Conservation (phyloP, 2,888 invertebrate genomes). For the Gymnoscelis rufifasciata region DNA sequence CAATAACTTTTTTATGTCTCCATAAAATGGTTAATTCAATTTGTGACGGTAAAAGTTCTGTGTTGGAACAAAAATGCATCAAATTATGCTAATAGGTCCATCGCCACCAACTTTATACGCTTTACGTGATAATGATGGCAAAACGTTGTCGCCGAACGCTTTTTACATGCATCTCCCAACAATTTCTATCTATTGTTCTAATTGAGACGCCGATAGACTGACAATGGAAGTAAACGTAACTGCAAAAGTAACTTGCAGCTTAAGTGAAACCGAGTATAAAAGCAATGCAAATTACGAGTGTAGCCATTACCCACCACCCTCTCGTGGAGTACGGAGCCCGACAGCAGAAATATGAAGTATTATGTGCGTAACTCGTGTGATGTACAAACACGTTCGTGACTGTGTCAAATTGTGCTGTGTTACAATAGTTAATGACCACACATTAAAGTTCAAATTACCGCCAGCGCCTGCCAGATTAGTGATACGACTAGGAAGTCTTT, state of each 20-base stretch:
- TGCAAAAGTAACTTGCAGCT: conserved; percentile 52
- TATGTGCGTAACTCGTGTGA: conserved; percentile 61
- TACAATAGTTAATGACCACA: conserved; percentile 17
- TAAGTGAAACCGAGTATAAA: conserved; percentile 75
- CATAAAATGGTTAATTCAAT: no score
- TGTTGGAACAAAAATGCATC: conserved; percentile 13
- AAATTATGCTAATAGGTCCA: conserved; percentile 12
- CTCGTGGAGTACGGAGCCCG: conserved; percentile 56
- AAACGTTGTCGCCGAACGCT: conserved; percentile 43
- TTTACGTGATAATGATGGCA: conserved; percentile 42
- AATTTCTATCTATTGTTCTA: conserved; percentile 75
- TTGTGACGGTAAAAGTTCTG: no score
- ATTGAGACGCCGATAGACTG: conserved; percentile 58
- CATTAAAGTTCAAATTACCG: conserved; percentile 8
- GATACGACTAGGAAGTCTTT: conserved; percentile 46
- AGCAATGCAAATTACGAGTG: conserved; percentile 74
- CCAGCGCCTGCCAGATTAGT: conserved; percentile 42
- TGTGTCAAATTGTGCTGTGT: conserved; percentile 33
- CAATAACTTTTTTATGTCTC: no score
- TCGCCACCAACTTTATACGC: conserved; percentile 14
- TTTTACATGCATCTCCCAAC: conserved; percentile 56
- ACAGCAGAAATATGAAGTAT: conserved; percentile 64
- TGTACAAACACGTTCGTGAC: conserved; percentile 25
- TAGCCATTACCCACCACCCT: conserved; percentile 70
- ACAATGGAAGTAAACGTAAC: conserved; percentile 67